Percentiles rank a stretch among this genome's conserved stretches.
Evolutionary conservation across 2,888 invertebrate genomes (phyloP).

Genomic region (Orgyia antiqua): DNA sequence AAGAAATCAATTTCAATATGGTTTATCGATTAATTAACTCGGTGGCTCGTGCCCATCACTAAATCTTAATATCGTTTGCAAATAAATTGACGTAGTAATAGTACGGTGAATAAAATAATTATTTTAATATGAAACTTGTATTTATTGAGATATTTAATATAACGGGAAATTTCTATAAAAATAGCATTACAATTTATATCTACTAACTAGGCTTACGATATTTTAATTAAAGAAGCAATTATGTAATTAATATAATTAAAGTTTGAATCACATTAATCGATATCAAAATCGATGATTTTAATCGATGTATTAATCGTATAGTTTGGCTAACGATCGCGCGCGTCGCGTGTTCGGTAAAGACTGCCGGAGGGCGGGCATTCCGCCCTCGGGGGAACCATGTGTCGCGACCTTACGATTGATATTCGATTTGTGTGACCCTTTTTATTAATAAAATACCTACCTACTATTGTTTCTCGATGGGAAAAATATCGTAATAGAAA

Average conservation of each 20-base stretch:
- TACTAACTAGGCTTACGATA: conserved; percentile 18
- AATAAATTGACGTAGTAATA: conserved; percentile 51
- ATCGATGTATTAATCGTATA: conserved; percentile 30
- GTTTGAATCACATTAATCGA: conserved; percentile 25
- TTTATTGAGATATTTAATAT: conserved; percentile 15
- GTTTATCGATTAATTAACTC: conserved; percentile 26
- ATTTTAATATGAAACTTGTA: conserved; percentile 38
- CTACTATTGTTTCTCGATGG: conserved; percentile 18
- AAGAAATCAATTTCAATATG: conserved; percentile 24
- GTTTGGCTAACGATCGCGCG: conserved; percentile 40
- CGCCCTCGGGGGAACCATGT: conserved; percentile 59
- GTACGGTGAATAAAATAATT: conserved; percentile 43
- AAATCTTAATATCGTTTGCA: conserved; percentile 38
- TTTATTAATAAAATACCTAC: conserved; percentile 11
- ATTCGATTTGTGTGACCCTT: conserved; percentile 31
- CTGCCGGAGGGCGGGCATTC: conserved; percentile 69
- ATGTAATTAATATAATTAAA: conserved; percentile 15
- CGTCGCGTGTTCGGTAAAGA: conserved; percentile 54
- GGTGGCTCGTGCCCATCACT: conserved; percentile 33
- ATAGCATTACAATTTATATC: conserved; percentile 17
- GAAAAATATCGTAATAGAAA: background rate
- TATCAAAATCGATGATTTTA: conserved; percentile 12
- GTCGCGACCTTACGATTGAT: conserved; percentile 35
- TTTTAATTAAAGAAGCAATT: conserved; percentile 22
- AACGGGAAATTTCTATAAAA: conserved; percentile 25